phyloP scores from a whole-genome alignment of 2,888 invertebrate genomes.

The Diarsia dahlii region DNA sequence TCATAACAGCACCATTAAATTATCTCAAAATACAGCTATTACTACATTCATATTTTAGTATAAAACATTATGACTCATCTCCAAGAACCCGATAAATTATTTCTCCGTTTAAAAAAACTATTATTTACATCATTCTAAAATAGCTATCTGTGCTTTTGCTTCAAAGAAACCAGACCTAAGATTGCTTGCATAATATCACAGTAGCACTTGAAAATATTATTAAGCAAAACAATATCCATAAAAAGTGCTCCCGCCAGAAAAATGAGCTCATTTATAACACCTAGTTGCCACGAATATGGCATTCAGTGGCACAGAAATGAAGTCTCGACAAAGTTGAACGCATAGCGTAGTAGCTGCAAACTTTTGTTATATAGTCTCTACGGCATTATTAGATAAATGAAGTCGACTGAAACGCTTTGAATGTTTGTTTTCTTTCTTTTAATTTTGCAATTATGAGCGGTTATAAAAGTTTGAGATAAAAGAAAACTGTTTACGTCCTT shows the following conservation, averaged over 20 bases:
- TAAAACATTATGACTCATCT: constrained; percentile 41
- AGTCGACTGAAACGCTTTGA: constrained; percentile 56
- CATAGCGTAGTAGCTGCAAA: constrained; percentile 56
- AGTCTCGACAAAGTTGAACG: constrained; percentile 73
- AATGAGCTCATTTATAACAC: constrained; percentile 72
- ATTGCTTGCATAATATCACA: constrained; percentile 60
- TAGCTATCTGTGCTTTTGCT: constrained; percentile 27
- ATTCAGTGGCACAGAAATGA: constrained; percentile 71
- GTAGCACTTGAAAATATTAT: constrained; percentile 61
- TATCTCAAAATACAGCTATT: constrained; percentile 41
- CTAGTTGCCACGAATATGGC: constrained; percentile 73
- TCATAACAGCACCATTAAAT: constrained; percentile 43
- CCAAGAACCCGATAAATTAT: constrained; percentile 24
- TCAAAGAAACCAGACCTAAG: constrained; percentile 41
- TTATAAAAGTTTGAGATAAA: constrained; percentile 42
- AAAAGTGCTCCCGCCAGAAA: constrained; percentile 67
- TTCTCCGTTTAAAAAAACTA: constrained; percentile 35
- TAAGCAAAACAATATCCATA: constrained; percentile 69
- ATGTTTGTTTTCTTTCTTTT: constrained; percentile 50
- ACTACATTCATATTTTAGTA: constrained; percentile 38
- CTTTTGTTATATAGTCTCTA: constrained; percentile 58
- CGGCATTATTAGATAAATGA: constrained; percentile 62
- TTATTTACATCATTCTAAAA: constrained; percentile 46
- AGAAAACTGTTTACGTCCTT: constrained; percentile 1
- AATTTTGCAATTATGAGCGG: constrained; percentile 26